Evolutionary conservation across 2,113 vertebrate genomes (phyloP).

Genomic region (Prunella fulvescens): DNA sequence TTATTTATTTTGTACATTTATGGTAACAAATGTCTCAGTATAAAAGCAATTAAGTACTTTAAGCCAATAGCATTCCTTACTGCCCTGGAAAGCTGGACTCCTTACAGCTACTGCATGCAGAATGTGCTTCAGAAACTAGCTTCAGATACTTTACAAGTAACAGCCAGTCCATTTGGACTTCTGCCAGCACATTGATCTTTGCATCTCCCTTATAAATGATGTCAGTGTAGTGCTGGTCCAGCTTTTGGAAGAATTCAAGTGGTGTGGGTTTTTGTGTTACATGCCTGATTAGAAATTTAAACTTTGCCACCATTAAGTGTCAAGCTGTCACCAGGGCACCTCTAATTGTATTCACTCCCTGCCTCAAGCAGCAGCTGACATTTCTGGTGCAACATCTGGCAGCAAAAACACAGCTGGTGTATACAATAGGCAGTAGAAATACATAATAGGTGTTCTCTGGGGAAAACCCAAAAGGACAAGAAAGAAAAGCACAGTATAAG

Average conservation of each 20-base stretch:
- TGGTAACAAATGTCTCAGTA: background rate
- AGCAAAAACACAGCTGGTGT: background rate
- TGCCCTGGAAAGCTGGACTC: background rate
- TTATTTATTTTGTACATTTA: background rate
- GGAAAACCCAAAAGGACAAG: background rate
- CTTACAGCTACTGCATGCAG: background rate
- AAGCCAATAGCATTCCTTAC: background rate
- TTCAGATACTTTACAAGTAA: background rate
- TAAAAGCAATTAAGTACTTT: background rate
- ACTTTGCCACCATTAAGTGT: background rate
- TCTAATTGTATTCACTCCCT: background rate
- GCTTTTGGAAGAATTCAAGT: background rate
- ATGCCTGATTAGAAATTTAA: background rate
- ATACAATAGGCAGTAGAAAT: background rate
- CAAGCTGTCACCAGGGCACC: background rate
- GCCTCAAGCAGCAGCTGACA: background rate
- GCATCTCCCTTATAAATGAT: background rate
- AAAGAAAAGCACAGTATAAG: background rate
- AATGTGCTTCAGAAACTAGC: background rate
- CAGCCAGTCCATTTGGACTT: background rate
- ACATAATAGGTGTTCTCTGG: background rate
- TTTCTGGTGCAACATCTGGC: conserved; percentile 18
- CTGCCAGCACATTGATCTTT: background rate
- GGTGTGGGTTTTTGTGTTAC: background rate
- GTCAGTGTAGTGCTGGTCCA: background rate